Conservation (phyloP, 2,113 vertebrate genomes). For the Mus pahari region DNA sequence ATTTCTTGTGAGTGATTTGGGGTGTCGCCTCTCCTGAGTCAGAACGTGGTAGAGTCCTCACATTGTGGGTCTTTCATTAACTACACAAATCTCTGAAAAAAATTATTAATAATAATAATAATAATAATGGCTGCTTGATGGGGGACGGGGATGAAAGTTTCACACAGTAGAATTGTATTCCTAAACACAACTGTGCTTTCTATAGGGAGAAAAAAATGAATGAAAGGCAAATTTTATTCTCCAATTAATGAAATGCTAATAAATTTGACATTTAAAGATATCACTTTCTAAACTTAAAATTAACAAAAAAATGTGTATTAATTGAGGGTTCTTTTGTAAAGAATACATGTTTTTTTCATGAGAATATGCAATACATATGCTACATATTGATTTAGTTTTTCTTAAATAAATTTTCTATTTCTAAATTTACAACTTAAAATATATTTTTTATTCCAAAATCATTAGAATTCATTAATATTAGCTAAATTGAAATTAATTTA, state of each 20-base stretch:
- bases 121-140: neutral
- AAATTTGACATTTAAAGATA: conserved; percentile 3
- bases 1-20: no score
- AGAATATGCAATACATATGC: neutral
- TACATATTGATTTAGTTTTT: neutral
- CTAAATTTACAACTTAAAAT: neutral
- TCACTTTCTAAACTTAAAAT: neutral
- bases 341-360: neutral
- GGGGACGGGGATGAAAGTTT: conserved; percentile 65
- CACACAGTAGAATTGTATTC: conserved; percentile 8
- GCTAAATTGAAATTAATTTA: neutral
- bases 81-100: conserved; percentile 54
- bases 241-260: conserved; percentile 70
- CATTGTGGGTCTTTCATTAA: no score
- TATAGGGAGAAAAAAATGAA: conserved; percentile 63
- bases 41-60: no score
- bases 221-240: conserved; percentile 74
- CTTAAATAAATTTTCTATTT: neutral
- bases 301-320: neutral
- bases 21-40: no score
- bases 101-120: no score
- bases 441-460: neutral
- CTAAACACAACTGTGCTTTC: conserved; percentile 43
- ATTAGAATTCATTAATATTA: neutral
- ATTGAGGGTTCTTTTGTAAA: conserved; percentile 56